phyloP scores from a whole-genome alignment of 2,888 invertebrate genomes.

The Drosophila heteroneura region DNA sequence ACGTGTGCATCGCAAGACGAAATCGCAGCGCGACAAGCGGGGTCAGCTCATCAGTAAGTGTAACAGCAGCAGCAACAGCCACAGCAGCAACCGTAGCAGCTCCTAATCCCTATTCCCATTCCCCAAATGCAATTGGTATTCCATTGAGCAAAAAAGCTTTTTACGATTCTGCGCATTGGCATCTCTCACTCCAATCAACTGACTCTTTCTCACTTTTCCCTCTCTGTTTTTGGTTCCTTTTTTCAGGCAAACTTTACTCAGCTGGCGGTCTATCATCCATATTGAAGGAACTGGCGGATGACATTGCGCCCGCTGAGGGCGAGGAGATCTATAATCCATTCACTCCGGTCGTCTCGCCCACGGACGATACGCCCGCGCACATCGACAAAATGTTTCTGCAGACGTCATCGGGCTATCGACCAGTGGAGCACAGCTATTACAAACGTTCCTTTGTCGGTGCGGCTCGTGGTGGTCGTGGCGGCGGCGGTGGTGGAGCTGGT shows the following conservation, averaged over 20 bases:
- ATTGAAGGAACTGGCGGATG: constrained; percentile 85
- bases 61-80: background rate
- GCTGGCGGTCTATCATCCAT: constrained; percentile 85
- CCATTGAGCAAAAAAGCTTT: constrained; percentile 56
- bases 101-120: constrained; percentile 2
- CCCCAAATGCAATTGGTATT: constrained; percentile 15
- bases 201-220: constrained; percentile 1
- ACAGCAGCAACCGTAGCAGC: background rate
- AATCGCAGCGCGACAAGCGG: constrained; percentile 85
- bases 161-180: constrained; percentile 49
- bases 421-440: constrained; percentile 85
- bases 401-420: constrained; percentile 85
- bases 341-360: constrained; percentile 86
- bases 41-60: constrained; percentile 84
- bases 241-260: constrained; percentile 84
- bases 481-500: constrained; percentile 29
- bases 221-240: constrained; percentile 12
- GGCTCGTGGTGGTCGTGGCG: constrained; percentile 37
- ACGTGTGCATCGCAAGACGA: constrained; percentile 85
- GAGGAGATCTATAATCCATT: constrained; percentile 86
- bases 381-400: constrained; percentile 86
- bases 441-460: constrained; percentile 83
- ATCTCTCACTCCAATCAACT: constrained; percentile 9
- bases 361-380: constrained; percentile 84
- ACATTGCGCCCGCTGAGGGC: constrained; percentile 84